A percentile compares a stretch with the other conserved stretches of the same genome.
phyloP scores from a whole-genome alignment of 2,888 invertebrate species.

The Diabrotica balteata region DNA sequence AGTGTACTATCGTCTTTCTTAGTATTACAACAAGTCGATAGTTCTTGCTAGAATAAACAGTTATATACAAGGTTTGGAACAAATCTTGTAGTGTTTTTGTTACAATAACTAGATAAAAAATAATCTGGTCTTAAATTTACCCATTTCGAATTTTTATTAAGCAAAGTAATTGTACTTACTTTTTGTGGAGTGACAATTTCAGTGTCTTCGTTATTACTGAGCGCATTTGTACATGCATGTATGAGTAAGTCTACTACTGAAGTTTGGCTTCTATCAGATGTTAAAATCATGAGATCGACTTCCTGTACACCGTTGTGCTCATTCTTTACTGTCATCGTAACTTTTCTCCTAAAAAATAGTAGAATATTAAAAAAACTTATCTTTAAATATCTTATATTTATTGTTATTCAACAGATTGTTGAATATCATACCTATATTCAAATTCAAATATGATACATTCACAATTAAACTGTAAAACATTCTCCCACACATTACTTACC shows the following conservation, averaged over 20 bases:
- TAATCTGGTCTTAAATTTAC: not conserved
- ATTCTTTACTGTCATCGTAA: constrained; percentile 50
- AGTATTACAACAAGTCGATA: no score
- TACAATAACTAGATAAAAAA: not conserved
- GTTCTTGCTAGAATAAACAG: no score
- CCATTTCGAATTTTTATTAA: not conserved
- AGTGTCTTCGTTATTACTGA: constrained; percentile 31
- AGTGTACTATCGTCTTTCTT: no score
- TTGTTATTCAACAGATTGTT: no score
- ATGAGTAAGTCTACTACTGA: constrained; percentile 60
- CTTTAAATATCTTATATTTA: no score
- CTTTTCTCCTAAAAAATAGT: constrained; percentile 33
- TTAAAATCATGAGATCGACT: constrained; percentile 59
- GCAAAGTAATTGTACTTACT: not conserved
- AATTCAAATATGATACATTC: no score
- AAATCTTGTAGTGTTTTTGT: not conserved
- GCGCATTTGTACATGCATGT: constrained; percentile 40
- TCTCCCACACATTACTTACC: constrained; percentile 59
- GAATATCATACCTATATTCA: no score
- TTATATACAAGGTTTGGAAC: no score
- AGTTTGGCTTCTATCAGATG: constrained; percentile 50
- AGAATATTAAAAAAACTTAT: not conserved
- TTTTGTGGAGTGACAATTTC: constrained; percentile 21
- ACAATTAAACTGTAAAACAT: no score
- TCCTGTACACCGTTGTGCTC: constrained; percentile 47